A percentile compares a stretch with the other conserved stretches of the same genome.
Evolutionary conservation across 1,140 invertebrate species (phyloP).

Genomic region (Megathymus violae): DNA sequence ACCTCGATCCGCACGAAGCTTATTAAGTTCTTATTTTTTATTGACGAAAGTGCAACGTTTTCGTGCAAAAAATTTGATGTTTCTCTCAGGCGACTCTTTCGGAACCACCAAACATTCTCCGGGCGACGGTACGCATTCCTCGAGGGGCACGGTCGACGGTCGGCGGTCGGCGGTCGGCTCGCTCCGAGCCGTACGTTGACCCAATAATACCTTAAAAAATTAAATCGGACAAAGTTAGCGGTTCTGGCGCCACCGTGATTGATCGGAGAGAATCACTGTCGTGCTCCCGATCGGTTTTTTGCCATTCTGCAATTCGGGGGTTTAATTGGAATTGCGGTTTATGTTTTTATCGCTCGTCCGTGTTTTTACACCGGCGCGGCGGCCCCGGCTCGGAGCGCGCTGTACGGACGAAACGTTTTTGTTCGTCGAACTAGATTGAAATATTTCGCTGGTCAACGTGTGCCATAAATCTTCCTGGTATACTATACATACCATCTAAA

Average conservation of each 20-base stretch:
- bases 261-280: conserved; percentile 36
- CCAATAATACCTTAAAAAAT: conserved; percentile 47
- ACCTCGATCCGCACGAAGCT: conserved; percentile 20
- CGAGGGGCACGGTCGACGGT: not conserved
- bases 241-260: conserved; percentile 54
- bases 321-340: conserved; percentile 56
- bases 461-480: not conserved
- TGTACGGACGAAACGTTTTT: conserved; percentile 8
- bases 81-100: conserved; percentile 11
- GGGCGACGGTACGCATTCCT: conserved; percentile 17
- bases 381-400: not conserved
- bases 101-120: conserved; percentile 12
- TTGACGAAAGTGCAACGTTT: conserved; percentile 2
- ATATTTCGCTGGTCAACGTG: not conserved
- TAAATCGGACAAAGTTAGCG: conserved; percentile 46
- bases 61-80: conserved; percentile 21
- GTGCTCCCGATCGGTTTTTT: conserved; percentile 43
- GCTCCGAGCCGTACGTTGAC: conserved; percentile 45
- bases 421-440: conserved; percentile 1
- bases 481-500: not conserved
- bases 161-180: not conserved
- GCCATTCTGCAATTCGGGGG: conserved; percentile 43
- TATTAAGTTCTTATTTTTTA: conserved; percentile 16
- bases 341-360: conserved; percentile 36
- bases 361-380: conserved; percentile 5